Evolutionary conservation across 2,888 invertebrate genomes (phyloP), one percentile per base, ranked within the genome.

Genomic region (Pomacea canaliculata): DNA sequence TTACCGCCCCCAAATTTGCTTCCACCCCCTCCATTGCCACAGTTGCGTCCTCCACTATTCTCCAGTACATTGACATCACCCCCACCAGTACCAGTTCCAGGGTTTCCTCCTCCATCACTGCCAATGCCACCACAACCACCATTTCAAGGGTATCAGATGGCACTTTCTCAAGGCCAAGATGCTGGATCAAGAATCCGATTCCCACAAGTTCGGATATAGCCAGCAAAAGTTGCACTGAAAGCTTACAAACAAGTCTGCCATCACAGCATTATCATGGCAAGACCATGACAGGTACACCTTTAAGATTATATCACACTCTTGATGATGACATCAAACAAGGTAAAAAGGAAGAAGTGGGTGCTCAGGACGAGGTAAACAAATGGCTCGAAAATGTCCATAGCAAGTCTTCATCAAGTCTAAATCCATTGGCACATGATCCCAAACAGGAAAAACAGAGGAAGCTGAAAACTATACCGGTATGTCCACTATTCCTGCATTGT

Each of bases 81-180:
- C n/a, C 76, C 51, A 73, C 73, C 66, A 60, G 27, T 23, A 13
- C 37, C 63, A 46, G 48, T 67, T 46, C 78, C 70, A 70, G 48
- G 60, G 13, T 62, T 66, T 27, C 71, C 67, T n/a, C 68, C 56
- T 10, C 51, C 59, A 19, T 63, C 65, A 19, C 60, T 49, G 63
- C 46, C 59, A 68, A 10, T n/a, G n/a, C 69, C 66, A 56, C 51
- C 8, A 10, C 51, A 56, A 16, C 51, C 51, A 56, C 51, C 51
- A 56, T 16, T 18, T 62, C 23, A 23, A 9, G 68, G 69, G 27
- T 19, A 46, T n/a, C 60, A 19, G 9, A 12, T 12, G 10, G 46
- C 46, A 18, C 3, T 56, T 49, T 49, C 23, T 49, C 51, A 56
- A 56, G 51, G 51, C 7, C 51, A 56, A 56, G 51, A 16, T 16